Evolutionary conservation across 2,797 vertebrate genomes (phyloP), one percentile per base, ranked within the genome.

Genomic region (Kryptolebias ocellatus): DNA sequence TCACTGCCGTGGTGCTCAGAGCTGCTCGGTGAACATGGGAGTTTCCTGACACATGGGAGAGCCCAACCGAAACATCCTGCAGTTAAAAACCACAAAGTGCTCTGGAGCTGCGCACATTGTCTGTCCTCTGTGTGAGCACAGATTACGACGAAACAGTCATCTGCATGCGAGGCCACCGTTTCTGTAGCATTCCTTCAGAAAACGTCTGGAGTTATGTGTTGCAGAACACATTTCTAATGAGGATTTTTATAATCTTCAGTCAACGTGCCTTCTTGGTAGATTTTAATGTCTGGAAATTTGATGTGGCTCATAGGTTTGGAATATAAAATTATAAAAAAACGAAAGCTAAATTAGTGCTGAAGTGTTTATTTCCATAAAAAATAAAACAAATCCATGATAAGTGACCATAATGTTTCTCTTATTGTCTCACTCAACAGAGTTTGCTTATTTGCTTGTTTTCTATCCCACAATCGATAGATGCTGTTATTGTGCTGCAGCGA

Each of bases 11-110:
- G 31, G 31, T 42, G 39, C 52, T 44, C 57, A 74, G 74, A 79
- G 74, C 54, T 67, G 72, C 57, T 27, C 39, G 3, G 39, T 60
- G 62, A 59, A 54, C 57, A 53, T 37, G 0, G 59, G 76, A 60
- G 78, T 73, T 68, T 81, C 76, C 68, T 52, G 29, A 55, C 53
- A 71, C 66, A 64, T 29, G 42, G 68, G 67, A 74, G 57, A 72
- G 55, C 34, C 53, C 28, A 27, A 67, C 71, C 83, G 68, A 90
- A 84, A 86, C 72, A 85, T 87, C 84, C 85, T 89, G 84, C 82
- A 74, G 78, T 71, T 66, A 50, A 74, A 24, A 81, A 77, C 64
- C 69, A 54, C 72, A 66, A 39, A 59, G n/a, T 46, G 61, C 31
- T 64, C 29, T 51, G 70, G 58, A 68, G 67, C 28, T 27, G 49